Evolutionary conservation across 1,140 invertebrate species (phyloP), one percentile per base, ranked within the genome.

Genomic region (Trachymyrmex cornetzi): DNA sequence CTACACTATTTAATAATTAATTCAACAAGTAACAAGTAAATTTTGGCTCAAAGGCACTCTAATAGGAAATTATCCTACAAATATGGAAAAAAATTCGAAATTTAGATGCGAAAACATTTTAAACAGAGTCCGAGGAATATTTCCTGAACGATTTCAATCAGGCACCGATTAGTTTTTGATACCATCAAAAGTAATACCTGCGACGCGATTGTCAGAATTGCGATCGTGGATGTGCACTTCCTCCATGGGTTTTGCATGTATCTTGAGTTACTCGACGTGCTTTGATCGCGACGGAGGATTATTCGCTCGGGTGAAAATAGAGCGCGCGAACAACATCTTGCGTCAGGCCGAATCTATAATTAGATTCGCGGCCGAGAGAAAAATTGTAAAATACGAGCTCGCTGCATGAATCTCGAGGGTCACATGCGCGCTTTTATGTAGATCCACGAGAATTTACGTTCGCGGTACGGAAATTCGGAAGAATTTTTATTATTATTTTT

Each of bases 271-370:
- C 57, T 6, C 11, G 16, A 19, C 34, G 57, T 48, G 27, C 22
- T 38, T 19, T 30, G 66, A 44, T 34, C 53, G 55, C 67, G 80
- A 59, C 38, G 34, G 24, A 12, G 55, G 67, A 74, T 61, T 74
- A 50, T 59, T 59, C 61, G 61, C 34, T 34, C 53, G 80, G 67
- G n/a, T 74, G 53, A 48, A 61, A 74, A 82, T 74, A 48, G 80
- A 69, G 27, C 64, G n/a, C 14, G 44, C 77, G 63, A 79, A 27
- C 72, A 55, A 69, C 63, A 48, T 24, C 67, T 82, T 59, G 80
- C 53, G 67, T 59, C 67, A 74, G 53, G 38, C 38, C 34, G 67
- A 74, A 48, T 30, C 63, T 80, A 80, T 80, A 80, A 80, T 80
- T 80, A 63, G n/a, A 22, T 53, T 7, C 44, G 48, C 77, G 77